Conservation (phyloP, 1,140 invertebrate genomes). For the Maniola jurtina region DNA sequence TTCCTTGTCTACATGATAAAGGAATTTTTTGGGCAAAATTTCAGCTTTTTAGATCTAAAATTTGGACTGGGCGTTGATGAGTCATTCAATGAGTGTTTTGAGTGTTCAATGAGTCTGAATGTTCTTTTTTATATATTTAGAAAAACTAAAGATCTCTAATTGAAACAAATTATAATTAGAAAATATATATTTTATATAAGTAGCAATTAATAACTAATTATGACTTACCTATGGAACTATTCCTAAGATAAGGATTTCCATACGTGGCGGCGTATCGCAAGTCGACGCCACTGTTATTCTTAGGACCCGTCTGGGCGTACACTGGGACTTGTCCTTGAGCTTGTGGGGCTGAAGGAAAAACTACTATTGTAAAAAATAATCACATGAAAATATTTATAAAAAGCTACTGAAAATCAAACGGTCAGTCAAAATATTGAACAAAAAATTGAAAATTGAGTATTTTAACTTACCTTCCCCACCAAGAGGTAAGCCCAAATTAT, state of each 20-base stretch:
- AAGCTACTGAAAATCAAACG: no score
- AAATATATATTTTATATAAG: not conserved
- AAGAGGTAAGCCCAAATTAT: constrained; percentile 62
- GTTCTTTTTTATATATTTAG: no score
- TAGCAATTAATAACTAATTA: not conserved
- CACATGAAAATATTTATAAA: not conserved
- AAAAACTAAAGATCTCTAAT: no score
- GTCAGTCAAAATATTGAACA: not conserved
- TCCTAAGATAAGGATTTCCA: constrained; percentile 92
- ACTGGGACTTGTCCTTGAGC: constrained; percentile 48
- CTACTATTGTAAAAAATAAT: not conserved
- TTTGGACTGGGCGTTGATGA: no score
- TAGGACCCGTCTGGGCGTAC: constrained; percentile 52
- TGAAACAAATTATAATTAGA: no score
- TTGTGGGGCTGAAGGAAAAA: constrained; percentile 15
- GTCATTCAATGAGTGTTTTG: no score
- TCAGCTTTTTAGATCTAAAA: no score
- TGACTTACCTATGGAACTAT: constrained; percentile 74
- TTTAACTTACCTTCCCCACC: constrained; percentile 50
- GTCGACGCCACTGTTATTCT: constrained; percentile 81
- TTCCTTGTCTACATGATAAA: no score
- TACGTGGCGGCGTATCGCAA: constrained; percentile 92
- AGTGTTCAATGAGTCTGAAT: no score
- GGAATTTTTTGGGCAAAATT: no score
- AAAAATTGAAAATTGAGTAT: not conserved